Conservation (phyloP, 2,888 invertebrate genomes). For the Macrophya alboannulata region DNA sequence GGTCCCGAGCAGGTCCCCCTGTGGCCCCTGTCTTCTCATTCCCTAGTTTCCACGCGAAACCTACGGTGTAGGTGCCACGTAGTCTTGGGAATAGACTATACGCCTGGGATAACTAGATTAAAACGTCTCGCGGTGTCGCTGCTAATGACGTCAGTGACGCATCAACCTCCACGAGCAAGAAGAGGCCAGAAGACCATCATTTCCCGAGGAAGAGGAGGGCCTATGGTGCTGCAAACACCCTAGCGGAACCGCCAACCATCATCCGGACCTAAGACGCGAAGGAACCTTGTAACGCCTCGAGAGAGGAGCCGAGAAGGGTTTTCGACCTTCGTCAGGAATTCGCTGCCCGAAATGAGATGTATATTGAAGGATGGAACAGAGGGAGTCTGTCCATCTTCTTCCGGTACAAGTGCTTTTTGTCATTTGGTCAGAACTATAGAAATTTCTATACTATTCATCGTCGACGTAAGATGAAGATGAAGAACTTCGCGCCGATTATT, state of each 20-base stretch:
- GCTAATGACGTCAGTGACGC: constrained; percentile 67
- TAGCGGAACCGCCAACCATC: background rate
- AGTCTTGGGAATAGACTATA: constrained; percentile 61
- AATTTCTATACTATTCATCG: background rate
- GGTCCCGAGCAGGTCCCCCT: background rate
- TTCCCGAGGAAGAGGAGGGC: background rate
- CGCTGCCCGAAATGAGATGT: background rate
- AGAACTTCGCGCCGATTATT: background rate
- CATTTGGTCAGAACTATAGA: background rate
- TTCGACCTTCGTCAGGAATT: constrained; percentile 27
- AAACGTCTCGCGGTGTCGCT: constrained; percentile 64
- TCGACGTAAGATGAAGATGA: background rate
- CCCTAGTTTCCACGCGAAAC: background rate
- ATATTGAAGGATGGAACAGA: background rate
- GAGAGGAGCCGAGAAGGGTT: constrained; percentile 19
- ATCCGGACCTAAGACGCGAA: constrained; percentile 5
- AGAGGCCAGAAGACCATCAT: constrained; percentile 15
- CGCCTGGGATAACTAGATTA: constrained; percentile 65
- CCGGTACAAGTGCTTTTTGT: background rate
- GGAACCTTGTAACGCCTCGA: constrained; percentile 16
- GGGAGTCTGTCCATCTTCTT: background rate
- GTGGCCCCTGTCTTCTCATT: constrained; percentile 6
- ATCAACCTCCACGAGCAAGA: constrained; percentile 59
- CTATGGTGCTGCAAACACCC: background rate
- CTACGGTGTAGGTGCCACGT: constrained; percentile 32